These are phyloP conservation scores for Notolabrus celidotus DNA, from an alignment of 2,797 vertebrate genomes.

Conservation along the genomic window DNA sequence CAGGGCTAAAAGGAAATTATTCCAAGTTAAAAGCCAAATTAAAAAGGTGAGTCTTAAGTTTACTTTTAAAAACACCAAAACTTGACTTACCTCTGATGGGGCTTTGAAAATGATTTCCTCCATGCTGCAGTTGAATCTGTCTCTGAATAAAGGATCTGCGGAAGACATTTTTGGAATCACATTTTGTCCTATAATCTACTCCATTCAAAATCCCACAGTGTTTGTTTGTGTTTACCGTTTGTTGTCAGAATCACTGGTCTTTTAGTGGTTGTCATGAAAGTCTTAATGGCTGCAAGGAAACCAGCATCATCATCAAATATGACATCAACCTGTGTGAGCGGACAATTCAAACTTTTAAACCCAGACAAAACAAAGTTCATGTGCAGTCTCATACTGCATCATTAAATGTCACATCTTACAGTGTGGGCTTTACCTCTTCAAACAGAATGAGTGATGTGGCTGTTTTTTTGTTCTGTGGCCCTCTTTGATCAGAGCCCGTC, in stretches of 20 bases:
- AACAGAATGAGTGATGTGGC: constrained; percentile 96
- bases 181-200: background rate
- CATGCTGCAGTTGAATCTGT: constrained; percentile 88
- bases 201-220: background rate
- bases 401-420: background rate
- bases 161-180: constrained; percentile 26
- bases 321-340: constrained; percentile 87
- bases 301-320: constrained; percentile 94
- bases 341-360: background rate
- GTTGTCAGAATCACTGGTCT: constrained; percentile 94
- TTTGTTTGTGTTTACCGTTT: constrained; percentile 83
- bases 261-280: constrained; percentile 93
- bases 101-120: constrained; percentile 90
- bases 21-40: no score
- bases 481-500: constrained; percentile 26
- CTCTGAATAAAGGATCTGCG: constrained; percentile 91
- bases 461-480: constrained; percentile 78
- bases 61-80: no score
- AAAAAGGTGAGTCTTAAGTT: no score
- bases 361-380: background rate
- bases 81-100: constrained; percentile 88
- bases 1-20: no score
- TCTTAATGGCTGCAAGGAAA: constrained; percentile 92
- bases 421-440: constrained; percentile 88
- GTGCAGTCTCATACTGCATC: background rate